Evolutionary conservation across 2,888 invertebrate genomes (phyloP).

Genomic region (Cyclophora punctaria): DNA sequence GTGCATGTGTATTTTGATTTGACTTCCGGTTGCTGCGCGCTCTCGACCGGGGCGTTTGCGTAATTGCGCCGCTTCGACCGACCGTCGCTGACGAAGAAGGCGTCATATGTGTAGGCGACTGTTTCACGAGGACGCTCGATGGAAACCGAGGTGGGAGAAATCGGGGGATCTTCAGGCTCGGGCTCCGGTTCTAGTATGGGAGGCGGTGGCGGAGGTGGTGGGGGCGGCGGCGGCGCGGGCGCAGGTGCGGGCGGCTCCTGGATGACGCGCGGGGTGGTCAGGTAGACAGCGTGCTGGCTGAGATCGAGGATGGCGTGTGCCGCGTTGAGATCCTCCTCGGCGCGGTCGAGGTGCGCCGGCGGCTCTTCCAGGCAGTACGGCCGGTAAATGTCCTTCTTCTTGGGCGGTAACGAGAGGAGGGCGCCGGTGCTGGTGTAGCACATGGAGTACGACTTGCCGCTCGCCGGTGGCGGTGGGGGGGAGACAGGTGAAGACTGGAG

Average conservation of each 20-base stretch:
- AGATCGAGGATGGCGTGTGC: slow-evolving; percentile 92
- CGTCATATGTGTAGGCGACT: slow-evolving; percentile 91
- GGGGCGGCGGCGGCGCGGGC: slow-evolving; percentile 35
- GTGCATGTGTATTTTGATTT: slow-evolving; percentile 80
- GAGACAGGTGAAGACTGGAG: slow-evolving; percentile 68
- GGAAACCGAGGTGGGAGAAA: slow-evolving; percentile 23
- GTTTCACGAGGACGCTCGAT: slow-evolving; percentile 76
- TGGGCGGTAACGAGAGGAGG: slow-evolving; percentile 88
- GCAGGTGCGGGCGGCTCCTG: slow-evolving; percentile 29
- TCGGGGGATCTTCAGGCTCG: slow-evolving; percentile 19
- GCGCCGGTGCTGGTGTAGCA: slow-evolving; percentile 90
- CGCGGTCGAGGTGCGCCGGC: slow-evolving; percentile 73
- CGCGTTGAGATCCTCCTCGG: slow-evolving; percentile 89
- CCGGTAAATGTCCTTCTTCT: slow-evolving; percentile 93
- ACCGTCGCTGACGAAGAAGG: slow-evolving; percentile 93
- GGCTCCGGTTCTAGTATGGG: slow-evolving; percentile 23
- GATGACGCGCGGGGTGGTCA: slow-evolving; percentile 68
- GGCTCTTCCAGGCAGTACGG: slow-evolving; percentile 88
- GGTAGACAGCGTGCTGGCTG: slow-evolving; percentile 87
- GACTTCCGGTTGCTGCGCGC: slow-evolving; percentile 45
- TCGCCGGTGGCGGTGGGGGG: slow-evolving; percentile 70
- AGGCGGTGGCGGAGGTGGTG: slow-evolving; percentile 47
- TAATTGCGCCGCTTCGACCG: slow-evolving; percentile 84
- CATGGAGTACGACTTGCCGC: slow-evolving; percentile 85
- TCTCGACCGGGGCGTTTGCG: slow-evolving; percentile 54